A percentile compares a stretch with the other conserved stretches of the same genome.
phyloP scores from a whole-genome alignment of 2,888 invertebrate species.

The Drosophila mimica region DNA sequence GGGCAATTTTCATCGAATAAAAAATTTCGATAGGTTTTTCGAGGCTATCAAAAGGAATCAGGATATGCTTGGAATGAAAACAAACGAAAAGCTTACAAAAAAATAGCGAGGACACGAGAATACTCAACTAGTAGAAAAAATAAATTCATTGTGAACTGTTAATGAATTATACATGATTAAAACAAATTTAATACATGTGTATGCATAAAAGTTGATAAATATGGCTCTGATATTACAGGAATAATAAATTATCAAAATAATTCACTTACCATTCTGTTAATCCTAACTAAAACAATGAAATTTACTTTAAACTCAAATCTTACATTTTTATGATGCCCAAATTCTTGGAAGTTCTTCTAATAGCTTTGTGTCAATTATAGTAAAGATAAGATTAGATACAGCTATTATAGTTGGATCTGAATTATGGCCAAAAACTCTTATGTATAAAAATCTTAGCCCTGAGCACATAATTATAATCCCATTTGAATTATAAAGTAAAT shows the following conservation, averaged over 20 bases:
- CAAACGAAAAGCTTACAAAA: not conserved
- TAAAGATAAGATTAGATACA: constrained; percentile 10
- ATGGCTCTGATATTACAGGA: not conserved
- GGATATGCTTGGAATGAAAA: not conserved
- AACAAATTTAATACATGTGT: not conserved
- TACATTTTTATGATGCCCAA: not conserved
- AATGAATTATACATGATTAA: not conserved
- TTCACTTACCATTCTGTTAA: not conserved
- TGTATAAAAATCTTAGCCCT: constrained; percentile 10
- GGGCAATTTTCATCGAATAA: constrained; percentile 32
- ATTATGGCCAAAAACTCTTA: constrained; percentile 4
- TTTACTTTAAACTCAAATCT: not conserved
- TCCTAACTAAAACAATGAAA: not conserved
- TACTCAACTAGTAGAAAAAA: not conserved
- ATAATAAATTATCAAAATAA: not conserved
- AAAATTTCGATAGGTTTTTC: not conserved
- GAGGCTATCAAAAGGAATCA: not conserved
- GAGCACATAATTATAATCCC: not conserved
- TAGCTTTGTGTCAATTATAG: not conserved
- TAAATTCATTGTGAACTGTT: not conserved
- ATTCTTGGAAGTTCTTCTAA: not conserved
- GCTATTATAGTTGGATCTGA: not conserved
- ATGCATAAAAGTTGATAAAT: not conserved
- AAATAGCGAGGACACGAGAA: not conserved
- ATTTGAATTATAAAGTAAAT: constrained; percentile 1